Evolutionary conservation across 2,888 invertebrate species (phyloP), one percentile per base, ranked within the genome.

Genomic region (Xestia c-nigrum): DNA sequence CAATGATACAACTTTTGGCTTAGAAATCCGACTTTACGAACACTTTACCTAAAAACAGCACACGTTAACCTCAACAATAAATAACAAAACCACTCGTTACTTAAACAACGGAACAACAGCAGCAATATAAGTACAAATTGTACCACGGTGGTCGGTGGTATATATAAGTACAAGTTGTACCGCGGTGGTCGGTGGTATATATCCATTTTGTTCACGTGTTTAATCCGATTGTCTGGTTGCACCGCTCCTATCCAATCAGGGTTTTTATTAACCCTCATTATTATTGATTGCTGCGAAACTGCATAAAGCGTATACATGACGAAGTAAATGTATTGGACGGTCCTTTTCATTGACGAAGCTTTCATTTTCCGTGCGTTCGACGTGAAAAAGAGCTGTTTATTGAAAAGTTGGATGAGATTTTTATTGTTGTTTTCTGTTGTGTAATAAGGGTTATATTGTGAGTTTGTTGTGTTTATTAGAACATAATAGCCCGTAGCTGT

Each of bases 251-350:
- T 93, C 92, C 93, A 94, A 94, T 94, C 93, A 93, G 86, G 90
- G 89, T 91, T 94, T 94, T 94, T 94, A 94, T 94, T 93, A 94
- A 93, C 93, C 92, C 90, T 91, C 94, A 93, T 94, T 93, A 94
- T 93, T 93, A 94, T 95, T 93, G 92, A 95, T 94, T 93, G 93
- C 85, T 85, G 81, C 83, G 86, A 89, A 89, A 90, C 88, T 90
- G 87, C 81, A 89, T 88, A 86, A 81, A 79, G 85, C 81, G 79
- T 86, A 84, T 85, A 74, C 79, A 78, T 77, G 77, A 85, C 79
- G 65, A 77, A 81, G 72, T 83, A 73, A 81, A 83, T 84, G 65
- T 77, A 79, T 78, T 81, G 66, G 67, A 76, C 70, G 40, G 65
- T 38, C 61, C 63, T 78, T 85, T 86, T 76, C 61, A 80, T 12